Percentiles rank a stretch among this genome's conserved stretches.
These are phyloP conservation scores for Rousettus madagascariensis DNA, from an alignment of 2,797 vertebrate species.

Conservation along the genomic window DNA sequence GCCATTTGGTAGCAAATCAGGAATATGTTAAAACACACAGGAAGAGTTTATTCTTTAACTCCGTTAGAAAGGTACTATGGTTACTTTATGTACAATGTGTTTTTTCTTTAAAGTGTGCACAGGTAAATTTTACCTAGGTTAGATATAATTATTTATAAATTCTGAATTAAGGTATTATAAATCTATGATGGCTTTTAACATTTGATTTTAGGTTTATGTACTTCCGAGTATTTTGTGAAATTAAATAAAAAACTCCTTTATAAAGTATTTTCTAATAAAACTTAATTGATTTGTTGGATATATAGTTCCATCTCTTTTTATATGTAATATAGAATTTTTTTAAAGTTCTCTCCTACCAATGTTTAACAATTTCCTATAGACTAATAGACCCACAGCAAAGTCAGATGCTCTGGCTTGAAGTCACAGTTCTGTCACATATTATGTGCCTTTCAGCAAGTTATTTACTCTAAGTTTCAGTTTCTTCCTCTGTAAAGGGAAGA, in stretches of 20 bases:
- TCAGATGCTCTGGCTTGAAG: not conserved
- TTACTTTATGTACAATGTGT: not conserved
- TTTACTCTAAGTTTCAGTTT: not conserved
- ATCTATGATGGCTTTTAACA: not conserved
- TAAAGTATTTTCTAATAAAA: not conserved
- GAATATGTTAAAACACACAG: not conserved
- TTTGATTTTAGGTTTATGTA: not conserved
- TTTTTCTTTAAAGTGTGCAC: not conserved
- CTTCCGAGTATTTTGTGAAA: slow-evolving; percentile 18
- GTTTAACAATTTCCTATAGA: not conserved
- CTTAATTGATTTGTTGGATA: not conserved
- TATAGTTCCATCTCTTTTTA: not conserved
- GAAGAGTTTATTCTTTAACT: not conserved
- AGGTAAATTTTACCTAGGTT: not conserved
- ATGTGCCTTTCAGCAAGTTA: not conserved
- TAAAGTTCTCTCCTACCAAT: not conserved
- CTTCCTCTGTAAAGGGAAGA: not conserved
- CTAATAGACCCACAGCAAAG: not conserved
- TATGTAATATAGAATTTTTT: not conserved
- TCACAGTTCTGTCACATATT: not conserved
- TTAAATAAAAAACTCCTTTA: not conserved
- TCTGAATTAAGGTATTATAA: not conserved
- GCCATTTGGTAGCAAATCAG: not conserved
- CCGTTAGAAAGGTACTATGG: not conserved
- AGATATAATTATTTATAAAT: slow-evolving; percentile 19